Conservation (phyloP, 1,140 invertebrate genomes). For the Drosophila novamexicana region DNA sequence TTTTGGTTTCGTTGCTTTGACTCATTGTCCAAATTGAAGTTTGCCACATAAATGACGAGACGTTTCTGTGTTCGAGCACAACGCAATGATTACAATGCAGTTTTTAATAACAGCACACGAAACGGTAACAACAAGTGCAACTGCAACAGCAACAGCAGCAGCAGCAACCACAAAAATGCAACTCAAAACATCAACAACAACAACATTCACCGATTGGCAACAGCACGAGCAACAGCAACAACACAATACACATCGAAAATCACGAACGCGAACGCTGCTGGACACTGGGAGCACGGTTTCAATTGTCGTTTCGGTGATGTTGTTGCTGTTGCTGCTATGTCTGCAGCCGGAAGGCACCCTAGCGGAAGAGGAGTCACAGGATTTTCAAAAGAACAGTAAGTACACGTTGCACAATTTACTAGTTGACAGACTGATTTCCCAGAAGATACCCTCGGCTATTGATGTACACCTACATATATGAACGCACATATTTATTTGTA, state of each 20-base stretch:
- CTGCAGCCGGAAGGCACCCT: conserved; percentile 44
- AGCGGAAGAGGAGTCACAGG: conserved; percentile 77
- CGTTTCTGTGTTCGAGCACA: conserved; percentile 59
- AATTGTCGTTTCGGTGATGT: conserved; percentile 47
- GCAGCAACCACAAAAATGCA: conserved; percentile 30
- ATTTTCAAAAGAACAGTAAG: conserved; percentile 84
- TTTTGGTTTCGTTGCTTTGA: conserved; percentile 56
- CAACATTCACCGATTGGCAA: conserved; percentile 39
- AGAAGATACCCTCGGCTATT: background rate
- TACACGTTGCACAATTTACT: conserved; percentile 20
- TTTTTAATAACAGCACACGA: conserved; percentile 63
- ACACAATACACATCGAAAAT: conserved; percentile 67
- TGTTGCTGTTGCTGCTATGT: conserved; percentile 53
- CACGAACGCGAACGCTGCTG: conserved; percentile 57
- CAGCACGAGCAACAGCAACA: conserved; percentile 28
- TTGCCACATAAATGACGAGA: conserved; percentile 76
- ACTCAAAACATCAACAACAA: conserved; percentile 28
- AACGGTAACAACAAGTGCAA: conserved; percentile 34
- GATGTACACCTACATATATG: background rate
- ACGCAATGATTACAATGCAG: conserved; percentile 72
- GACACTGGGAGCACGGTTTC: conserved; percentile 63
- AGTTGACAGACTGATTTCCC: background rate
- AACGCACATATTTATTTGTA: background rate
- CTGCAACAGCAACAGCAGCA: conserved; percentile 30
- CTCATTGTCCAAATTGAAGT: conserved; percentile 61